A percentile compares a stretch with the other conserved stretches of the same genome.
Conservation (phyloP, 2,888 invertebrate genomes). For the Sceliomorpha sp. region DNA sequence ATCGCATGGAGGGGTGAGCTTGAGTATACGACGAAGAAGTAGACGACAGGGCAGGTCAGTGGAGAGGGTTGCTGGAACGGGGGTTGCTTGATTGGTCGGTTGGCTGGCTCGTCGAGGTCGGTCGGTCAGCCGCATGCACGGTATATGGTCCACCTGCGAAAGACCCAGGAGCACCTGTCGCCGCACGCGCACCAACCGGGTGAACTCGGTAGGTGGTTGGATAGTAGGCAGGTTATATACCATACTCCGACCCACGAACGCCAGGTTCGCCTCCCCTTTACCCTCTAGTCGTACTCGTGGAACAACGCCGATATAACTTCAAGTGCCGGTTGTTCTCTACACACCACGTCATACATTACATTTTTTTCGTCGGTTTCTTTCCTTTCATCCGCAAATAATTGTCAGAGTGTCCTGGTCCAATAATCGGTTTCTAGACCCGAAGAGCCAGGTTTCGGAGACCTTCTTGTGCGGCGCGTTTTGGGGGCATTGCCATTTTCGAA, state of each 20-base stretch:
- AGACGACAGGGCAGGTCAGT: too few relatives aligned
- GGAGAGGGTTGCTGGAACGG: constrained; percentile 44
- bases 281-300: constrained; percentile 31
- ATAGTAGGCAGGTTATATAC: constrained; percentile 43
- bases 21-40: constrained; percentile 6
- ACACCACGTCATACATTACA: constrained; percentile 49
- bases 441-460: too few relatives aligned
- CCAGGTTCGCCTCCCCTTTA: constrained; percentile 33
- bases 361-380: too few relatives aligned
- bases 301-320: constrained; percentile 39
- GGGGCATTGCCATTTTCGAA: too few relatives aligned
- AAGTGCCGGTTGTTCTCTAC: constrained; percentile 50
- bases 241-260: constrained; percentile 21
- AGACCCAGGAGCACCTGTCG: constrained; percentile 50
- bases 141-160: constrained; percentile 56
- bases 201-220: constrained; percentile 55
- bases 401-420: neutral
- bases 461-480: too few relatives aligned
- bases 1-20: too few relatives aligned
- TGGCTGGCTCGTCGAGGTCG: constrained; percentile 42
- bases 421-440: too few relatives aligned
- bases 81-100: constrained; percentile 51
- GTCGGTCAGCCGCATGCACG: constrained; percentile 40
- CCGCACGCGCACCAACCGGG: constrained; percentile 52
- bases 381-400: constrained; percentile 1